Conservation (phyloP, 1,140 invertebrate genomes). For the Polypedilum vanderplanki region DNA sequence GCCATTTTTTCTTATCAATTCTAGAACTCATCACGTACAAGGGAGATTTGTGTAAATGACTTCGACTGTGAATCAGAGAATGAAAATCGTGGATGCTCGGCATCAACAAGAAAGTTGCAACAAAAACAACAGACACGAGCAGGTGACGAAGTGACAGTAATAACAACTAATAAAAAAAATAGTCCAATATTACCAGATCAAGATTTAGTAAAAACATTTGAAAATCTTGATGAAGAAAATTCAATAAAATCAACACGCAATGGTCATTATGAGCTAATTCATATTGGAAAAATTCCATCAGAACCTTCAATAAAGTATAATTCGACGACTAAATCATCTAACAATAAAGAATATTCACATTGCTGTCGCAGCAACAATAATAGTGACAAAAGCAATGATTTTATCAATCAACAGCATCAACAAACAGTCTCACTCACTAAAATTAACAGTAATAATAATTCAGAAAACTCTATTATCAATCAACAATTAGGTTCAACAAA, state of each 20-base stretch:
- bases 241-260: neutral
- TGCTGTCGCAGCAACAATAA: neutral
- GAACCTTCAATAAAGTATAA: neutral
- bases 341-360: neutral
- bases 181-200: neutral
- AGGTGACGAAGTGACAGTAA: neutral
- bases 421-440: neutral
- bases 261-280: slow-evolving; percentile 30
- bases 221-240: neutral
- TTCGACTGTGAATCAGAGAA: neutral
- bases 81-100: neutral
- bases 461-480: neutral
- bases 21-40: slow-evolving; percentile 17
- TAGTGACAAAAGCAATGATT: neutral
- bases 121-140: neutral
- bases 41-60: neutral
- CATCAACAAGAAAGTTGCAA: neutral
- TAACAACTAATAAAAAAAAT: neutral
- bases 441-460: neutral
- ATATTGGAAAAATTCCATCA: slow-evolving; percentile 30
- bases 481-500: too few relatives aligned
- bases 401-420: neutral
- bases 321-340: neutral
- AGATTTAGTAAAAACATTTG: neutral
- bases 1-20: neutral